Conservation (phyloP, 2,888 invertebrate genomes). For the Agonopterix heracliana region DNA sequence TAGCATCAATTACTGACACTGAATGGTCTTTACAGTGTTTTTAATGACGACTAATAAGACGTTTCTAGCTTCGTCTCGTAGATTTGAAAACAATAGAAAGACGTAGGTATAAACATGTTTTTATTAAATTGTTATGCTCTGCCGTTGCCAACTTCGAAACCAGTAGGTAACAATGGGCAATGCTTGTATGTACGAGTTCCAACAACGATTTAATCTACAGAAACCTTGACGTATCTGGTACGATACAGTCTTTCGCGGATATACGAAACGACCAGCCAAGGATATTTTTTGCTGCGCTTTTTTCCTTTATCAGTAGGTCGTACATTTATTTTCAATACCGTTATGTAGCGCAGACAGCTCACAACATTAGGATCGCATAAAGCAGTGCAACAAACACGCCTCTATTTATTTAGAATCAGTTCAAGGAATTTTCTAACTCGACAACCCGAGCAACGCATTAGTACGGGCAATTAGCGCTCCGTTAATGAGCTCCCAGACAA, state of each 20-base stretch:
- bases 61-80: too few relatives aligned
- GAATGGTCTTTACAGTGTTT: background rate
- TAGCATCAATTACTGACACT: constrained; percentile 4
- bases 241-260: constrained; percentile 14
- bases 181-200: background rate
- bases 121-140: too few relatives aligned
- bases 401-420: constrained; percentile 56
- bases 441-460: constrained; percentile 55
- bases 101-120: too few relatives aligned
- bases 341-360: background rate
- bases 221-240: constrained; percentile 16
- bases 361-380: background rate
- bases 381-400: constrained; percentile 15
- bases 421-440: constrained; percentile 63
- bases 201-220: constrained; percentile 6
- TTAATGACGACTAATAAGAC: too few relatives aligned
- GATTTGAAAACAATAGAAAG: too few relatives aligned
- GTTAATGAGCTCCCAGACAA: constrained; percentile 64
- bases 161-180: background rate
- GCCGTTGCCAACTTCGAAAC: too few relatives aligned
- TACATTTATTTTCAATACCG: background rate
- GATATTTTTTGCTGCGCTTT: constrained; percentile 13
- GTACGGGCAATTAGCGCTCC: constrained; percentile 63
- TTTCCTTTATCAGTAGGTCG: constrained; percentile 1
- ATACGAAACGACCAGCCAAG: constrained; percentile 11